A percentile compares a stretch with the other conserved stretches of the same genome.
Conservation (phyloP, 2,888 invertebrate species). For the Rhaphigaster nebulosa region DNA sequence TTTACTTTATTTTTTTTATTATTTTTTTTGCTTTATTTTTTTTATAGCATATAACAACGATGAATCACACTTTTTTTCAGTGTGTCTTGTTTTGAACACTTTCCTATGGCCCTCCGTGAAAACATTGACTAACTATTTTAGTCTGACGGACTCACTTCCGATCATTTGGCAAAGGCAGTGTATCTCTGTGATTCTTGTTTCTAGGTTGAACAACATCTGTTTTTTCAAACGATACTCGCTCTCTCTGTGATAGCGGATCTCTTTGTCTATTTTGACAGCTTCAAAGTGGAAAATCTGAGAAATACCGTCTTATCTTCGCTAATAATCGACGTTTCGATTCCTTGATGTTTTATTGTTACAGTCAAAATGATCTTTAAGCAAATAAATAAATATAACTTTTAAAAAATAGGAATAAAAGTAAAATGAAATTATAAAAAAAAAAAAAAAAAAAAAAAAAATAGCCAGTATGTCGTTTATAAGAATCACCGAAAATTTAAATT, state of each 20-base stretch:
- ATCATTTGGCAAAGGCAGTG: slow-evolving; percentile 1
- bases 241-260: slow-evolving; percentile 10
- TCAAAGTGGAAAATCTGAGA: slow-evolving; percentile 33
- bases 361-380: not conserved
- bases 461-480: too few relatives aligned
- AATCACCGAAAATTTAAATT: too few relatives aligned
- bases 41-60: too few relatives aligned
- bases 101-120: not conserved
- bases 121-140: slow-evolving; percentile 17
- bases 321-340: not conserved
- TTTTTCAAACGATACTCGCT: slow-evolving; percentile 17
- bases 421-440: too few relatives aligned
- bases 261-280: slow-evolving; percentile 40
- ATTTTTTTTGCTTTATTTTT: too few relatives aligned
- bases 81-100: not conserved
- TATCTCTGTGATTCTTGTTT: slow-evolving; percentile 7
- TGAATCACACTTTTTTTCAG: too few relatives aligned
- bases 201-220: slow-evolving; percentile 18
- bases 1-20: too few relatives aligned
- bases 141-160: slow-evolving; percentile 11
- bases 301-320: not conserved
- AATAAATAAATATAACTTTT: too few relatives aligned
- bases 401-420: too few relatives aligned
- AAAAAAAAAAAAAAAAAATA: too few relatives aligned
- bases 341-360: not conserved